Percentiles rank a stretch among this genome's conserved stretches.
These are phyloP conservation scores for Philonicus albiceps DNA, from an alignment of 2,888 invertebrate species.

Conservation along the genomic window DNA sequence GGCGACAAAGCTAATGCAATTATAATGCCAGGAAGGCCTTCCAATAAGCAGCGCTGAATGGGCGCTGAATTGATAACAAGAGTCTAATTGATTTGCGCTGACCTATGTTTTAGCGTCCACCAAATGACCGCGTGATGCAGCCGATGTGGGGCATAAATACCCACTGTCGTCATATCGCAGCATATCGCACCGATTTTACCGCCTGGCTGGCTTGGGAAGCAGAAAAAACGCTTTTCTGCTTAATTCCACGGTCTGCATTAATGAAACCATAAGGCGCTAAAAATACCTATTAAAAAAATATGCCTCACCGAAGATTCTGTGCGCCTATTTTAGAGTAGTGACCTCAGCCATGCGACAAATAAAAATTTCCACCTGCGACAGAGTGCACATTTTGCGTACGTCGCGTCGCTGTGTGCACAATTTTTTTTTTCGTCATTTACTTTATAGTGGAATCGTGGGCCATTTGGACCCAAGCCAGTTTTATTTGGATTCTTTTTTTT, in stretches of 20 bases:
- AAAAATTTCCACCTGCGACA: constrained; percentile 14
- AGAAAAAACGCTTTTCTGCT: background rate
- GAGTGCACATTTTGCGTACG: background rate
- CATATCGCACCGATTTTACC: background rate
- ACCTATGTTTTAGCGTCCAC: background rate
- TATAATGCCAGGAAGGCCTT: background rate
- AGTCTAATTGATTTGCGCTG: background rate
- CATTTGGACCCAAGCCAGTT: background rate
- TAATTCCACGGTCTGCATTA: background rate
- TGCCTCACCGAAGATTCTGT: background rate
- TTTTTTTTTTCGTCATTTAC: background rate
- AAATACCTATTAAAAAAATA: background rate
- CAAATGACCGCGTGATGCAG: background rate
- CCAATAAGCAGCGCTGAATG: background rate
- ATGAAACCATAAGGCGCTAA: background rate
- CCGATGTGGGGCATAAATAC: background rate
- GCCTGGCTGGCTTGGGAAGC: background rate
- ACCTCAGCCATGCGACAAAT: background rate
- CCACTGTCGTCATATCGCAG: background rate
- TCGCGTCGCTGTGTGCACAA: background rate
- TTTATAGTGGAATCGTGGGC: background rate
- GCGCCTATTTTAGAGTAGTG: constrained; percentile 19
- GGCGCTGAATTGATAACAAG: background rate
- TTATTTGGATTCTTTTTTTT: background rate
- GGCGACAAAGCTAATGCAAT: background rate